A percentile compares a stretch with the other conserved stretches of the same genome.
Conservation (phyloP, 1,140 invertebrate species). For the Microplitis mediator region DNA sequence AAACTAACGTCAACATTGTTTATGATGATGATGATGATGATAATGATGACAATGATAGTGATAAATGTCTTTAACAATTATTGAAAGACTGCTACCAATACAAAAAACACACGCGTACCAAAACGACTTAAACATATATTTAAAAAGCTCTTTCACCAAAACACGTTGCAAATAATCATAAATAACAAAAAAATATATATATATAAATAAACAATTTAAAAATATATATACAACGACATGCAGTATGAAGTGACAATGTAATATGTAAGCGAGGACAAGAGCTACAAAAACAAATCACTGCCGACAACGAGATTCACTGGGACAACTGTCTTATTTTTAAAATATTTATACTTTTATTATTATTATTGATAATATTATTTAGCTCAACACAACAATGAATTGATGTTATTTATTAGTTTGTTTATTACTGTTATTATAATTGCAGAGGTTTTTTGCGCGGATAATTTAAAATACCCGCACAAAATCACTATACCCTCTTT, state of each 20-base stretch:
- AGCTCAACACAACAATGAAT: no score
- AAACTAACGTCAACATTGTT: conserved; percentile 52
- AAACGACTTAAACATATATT: neutral
- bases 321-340: neutral
- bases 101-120: conserved; percentile 5
- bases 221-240: conserved; percentile 3
- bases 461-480: conserved; percentile 32
- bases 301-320: neutral
- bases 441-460: neutral
- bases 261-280: neutral
- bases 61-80: neutral
- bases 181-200: neutral
- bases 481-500: conserved; percentile 41
- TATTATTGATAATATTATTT: no score
- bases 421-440: no score
- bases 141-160: neutral
- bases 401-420: no score
- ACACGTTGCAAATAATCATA: neutral
- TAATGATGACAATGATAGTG: conserved; percentile 29
- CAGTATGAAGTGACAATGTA: neutral
- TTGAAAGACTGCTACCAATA: neutral
- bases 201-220: neutral
- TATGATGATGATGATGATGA: conserved; percentile 30
- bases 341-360: neutral
- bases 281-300: neutral